Evolutionary conservation across 2,797 vertebrate genomes (phyloP).

Genomic region (Arctocebus calabarensis): DNA sequence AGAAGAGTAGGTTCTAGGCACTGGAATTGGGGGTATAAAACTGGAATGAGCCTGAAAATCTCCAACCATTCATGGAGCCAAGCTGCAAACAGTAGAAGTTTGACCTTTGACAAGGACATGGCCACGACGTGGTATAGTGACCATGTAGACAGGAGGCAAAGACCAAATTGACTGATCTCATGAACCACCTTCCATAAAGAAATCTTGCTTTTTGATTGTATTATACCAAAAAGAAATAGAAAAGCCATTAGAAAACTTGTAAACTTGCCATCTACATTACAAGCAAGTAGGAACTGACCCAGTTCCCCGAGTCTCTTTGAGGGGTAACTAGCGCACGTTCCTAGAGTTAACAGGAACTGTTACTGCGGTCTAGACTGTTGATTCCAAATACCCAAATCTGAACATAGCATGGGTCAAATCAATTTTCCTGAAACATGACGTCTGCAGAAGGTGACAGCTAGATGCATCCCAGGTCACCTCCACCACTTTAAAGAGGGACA

Average conservation of each 20-base stretch:
- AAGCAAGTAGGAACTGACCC: background rate
- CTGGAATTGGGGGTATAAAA: background rate
- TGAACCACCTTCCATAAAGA: background rate
- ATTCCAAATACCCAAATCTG: background rate
- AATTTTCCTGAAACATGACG: background rate
- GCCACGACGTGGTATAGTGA: background rate
- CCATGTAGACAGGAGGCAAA: background rate
- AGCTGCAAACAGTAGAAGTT: background rate
- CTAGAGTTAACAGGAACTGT: background rate
- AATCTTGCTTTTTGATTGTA: background rate
- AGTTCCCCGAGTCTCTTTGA: background rate
- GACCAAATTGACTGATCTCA: background rate
- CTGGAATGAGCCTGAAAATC: background rate
- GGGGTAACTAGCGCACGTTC: background rate
- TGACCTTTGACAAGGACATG: background rate
- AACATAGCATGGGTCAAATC: background rate
- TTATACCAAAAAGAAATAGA: background rate
- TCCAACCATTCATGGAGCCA: background rate
- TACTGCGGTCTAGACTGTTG: background rate
- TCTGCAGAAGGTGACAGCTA: background rate
- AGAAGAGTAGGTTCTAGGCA: background rate
- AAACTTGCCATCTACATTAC: background rate
- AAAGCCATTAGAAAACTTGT: background rate
- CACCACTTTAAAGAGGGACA: background rate
- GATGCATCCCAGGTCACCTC: background rate